phyloP scores from a whole-genome alignment of 2,888 invertebrate species.

The Acrobasis repandana region DNA sequence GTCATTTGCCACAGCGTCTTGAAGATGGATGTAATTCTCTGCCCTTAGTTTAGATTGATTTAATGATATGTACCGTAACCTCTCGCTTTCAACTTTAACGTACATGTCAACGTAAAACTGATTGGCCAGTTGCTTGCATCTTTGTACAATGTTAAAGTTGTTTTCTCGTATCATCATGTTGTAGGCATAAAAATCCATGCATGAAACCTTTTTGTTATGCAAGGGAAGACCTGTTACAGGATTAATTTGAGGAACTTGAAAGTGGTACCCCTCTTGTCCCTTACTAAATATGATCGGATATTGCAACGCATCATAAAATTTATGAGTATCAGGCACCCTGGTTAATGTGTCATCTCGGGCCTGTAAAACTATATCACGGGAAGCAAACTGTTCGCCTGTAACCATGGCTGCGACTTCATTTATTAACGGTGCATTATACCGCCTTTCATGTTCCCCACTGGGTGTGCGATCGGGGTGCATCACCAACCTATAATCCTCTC shows the following conservation, averaged over 20 bases:
- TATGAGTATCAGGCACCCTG: constrained; percentile 44
- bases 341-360: constrained; percentile 35
- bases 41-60: not conserved
- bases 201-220: too few relatives aligned
- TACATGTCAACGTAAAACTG: too few relatives aligned
- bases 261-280: too few relatives aligned
- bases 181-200: too few relatives aligned
- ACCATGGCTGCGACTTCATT: constrained; percentile 43
- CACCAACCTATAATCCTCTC: constrained; percentile 39
- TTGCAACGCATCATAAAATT: constrained; percentile 24
- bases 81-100: too few relatives aligned
- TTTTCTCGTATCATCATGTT: too few relatives aligned
- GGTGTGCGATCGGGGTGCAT: constrained; percentile 43
- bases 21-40: not conserved
- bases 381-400: constrained; percentile 32
- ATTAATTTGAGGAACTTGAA: too few relatives aligned
- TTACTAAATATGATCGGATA: too few relatives aligned
- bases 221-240: too few relatives aligned
- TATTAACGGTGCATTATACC: constrained; percentile 38
- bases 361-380: constrained; percentile 39
- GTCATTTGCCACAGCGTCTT: not conserved
- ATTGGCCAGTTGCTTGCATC: too few relatives aligned
- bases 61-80: too few relatives aligned
- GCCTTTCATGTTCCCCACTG: constrained; percentile 41
- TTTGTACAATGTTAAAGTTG: too few relatives aligned